These are phyloP conservation scores for Solea solea DNA, from an alignment of 2,113 vertebrate species.

Conservation along the genomic window DNA sequence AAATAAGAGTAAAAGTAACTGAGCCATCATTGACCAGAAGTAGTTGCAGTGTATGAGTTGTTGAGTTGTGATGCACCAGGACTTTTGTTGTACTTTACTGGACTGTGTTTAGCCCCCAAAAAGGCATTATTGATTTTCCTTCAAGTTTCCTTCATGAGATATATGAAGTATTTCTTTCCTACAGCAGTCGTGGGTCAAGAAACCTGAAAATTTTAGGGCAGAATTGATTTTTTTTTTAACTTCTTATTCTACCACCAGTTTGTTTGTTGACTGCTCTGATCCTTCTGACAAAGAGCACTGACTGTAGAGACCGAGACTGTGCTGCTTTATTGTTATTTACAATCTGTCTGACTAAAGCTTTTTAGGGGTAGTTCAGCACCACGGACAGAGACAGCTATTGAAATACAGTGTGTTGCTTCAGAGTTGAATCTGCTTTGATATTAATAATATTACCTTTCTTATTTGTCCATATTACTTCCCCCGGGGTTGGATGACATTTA, in stretches of 20 bases:
- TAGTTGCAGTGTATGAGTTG: not conserved
- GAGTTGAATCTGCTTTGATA: no score
- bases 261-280: constrained; percentile 17
- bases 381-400: not conserved
- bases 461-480: constrained; percentile 17
- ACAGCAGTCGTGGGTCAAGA: constrained; percentile 37
- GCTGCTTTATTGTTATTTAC: constrained; percentile 14
- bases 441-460: not conserved
- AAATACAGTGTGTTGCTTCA: no score
- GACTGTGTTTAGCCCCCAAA: constrained; percentile 21
- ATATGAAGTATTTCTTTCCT: constrained; percentile 40
- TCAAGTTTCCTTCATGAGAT: constrained; percentile 35
- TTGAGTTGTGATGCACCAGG: constrained; percentile 12
- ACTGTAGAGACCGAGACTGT: constrained; percentile 8
- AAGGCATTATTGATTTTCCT: constrained; percentile 52
- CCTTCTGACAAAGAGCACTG: constrained; percentile 13
- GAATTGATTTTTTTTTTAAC: constrained; percentile 12
- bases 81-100: constrained; percentile 1
- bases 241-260: constrained; percentile 27
- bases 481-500: not conserved
- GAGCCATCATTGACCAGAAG: not conserved
- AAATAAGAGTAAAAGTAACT: no score
- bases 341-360: constrained; percentile 10
- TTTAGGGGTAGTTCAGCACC: not conserved
- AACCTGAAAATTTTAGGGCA: constrained; percentile 19